phyloP scores from a whole-genome alignment of 2,888 invertebrate species.

The Drosophila birchii region DNA sequence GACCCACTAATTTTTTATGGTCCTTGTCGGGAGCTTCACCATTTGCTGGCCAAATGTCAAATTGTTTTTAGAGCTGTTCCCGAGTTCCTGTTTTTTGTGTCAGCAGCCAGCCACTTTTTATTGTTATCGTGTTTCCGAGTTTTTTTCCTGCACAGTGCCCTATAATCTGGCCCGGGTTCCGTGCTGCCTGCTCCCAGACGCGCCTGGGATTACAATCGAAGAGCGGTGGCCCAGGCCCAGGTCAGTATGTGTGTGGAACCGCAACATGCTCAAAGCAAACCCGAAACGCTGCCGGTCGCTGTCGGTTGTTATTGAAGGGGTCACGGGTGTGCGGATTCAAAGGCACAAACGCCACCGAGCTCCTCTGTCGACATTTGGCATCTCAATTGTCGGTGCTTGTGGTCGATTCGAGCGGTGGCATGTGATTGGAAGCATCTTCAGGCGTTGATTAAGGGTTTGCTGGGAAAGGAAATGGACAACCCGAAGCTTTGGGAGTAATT shows the following conservation, averaged over 20 bases:
- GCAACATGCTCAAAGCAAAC: slow-evolving; percentile 71
- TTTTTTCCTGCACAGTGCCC: slow-evolving; percentile 42
- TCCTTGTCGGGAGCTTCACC: slow-evolving; percentile 48
- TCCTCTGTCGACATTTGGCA: slow-evolving; percentile 20
- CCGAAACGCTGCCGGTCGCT: slow-evolving; percentile 51
- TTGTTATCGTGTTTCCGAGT: slow-evolving; percentile 62
- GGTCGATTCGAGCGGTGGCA: slow-evolving; percentile 20
- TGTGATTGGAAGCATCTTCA: slow-evolving; percentile 27
- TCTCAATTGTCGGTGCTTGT: slow-evolving; percentile 46
- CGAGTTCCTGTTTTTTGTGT: slow-evolving; percentile 54
- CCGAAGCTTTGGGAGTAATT: background rate
- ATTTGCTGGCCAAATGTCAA: slow-evolving; percentile 76
- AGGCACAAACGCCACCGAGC: slow-evolving; percentile 3
- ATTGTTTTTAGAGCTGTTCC: slow-evolving; percentile 74
- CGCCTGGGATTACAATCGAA: slow-evolving; percentile 63
- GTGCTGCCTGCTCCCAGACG: slow-evolving; percentile 57
- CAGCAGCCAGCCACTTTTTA: slow-evolving; percentile 63
- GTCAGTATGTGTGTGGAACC: slow-evolving; percentile 59
- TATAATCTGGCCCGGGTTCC: slow-evolving; percentile 62
- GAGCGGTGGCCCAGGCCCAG: background rate
- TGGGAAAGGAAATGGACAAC: background rate
- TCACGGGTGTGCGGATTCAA: background rate
- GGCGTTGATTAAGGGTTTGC: slow-evolving; percentile 20
- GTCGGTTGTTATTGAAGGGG: slow-evolving; percentile 22
- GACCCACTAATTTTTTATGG: slow-evolving; percentile 79